These are phyloP conservation scores for Porites divaricata DNA, from an alignment of 92 coral and sea anemone genomes.

Conservation along the genomic window DNA sequence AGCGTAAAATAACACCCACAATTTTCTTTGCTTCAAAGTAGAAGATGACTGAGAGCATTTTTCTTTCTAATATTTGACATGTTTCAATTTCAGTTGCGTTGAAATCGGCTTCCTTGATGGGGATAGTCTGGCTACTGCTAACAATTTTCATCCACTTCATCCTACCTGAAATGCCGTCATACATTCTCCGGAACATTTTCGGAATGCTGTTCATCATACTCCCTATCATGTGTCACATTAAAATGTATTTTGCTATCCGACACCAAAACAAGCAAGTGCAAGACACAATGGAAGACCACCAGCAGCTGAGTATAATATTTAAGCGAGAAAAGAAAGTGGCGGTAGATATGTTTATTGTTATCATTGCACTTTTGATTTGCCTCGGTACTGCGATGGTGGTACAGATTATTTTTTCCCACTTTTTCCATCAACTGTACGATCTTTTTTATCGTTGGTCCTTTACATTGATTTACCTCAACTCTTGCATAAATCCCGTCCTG, in stretches of 20 bases:
- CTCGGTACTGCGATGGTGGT: background rate
- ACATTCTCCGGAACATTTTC: background rate
- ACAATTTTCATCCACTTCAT: slow-evolving; percentile 1
- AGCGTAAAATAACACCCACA: too few relatives aligned
- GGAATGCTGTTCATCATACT: background rate
- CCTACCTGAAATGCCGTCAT: background rate
- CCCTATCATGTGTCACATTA: slow-evolving; percentile 10
- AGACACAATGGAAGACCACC: background rate
- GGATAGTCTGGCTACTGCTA: background rate
- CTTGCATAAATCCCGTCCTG: slow-evolving; percentile 19
- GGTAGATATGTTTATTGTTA: background rate
- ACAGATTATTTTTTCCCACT: background rate
- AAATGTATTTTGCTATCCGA: background rate
- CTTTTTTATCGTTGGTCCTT: background rate
- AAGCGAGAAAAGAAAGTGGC: slow-evolving; percentile 17
- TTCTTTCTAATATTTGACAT: background rate
- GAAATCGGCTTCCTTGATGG: background rate
- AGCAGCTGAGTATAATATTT: background rate
- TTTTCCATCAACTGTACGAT: background rate
- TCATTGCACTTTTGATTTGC: background rate
- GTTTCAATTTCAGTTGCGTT: background rate
- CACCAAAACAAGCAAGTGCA: slow-evolving; percentile 1
- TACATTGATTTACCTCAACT: background rate
- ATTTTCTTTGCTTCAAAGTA: too few relatives aligned
- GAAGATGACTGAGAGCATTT: background rate